Conservation (phyloP, 30 jellyfish, hydroid and myxozoan species). For the Pelagia noctiluca region DNA sequence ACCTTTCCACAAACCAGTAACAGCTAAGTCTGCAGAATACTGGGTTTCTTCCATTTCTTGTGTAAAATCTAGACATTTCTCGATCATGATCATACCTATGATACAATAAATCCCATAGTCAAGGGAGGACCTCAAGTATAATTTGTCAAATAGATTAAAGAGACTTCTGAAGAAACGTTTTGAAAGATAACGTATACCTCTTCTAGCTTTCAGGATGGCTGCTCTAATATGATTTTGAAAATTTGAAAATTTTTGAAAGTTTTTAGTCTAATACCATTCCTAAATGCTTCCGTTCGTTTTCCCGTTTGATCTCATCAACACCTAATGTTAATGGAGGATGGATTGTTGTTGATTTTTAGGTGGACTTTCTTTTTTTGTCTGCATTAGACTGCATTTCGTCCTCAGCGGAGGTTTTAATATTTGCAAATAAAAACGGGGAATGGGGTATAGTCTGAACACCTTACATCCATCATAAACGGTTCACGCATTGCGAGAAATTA, state of each 20-base stretch:
- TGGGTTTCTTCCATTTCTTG: conserved; percentile 46
- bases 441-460: no score
- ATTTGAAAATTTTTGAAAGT: no score
- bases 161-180: neutral
- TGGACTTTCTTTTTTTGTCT: no score
- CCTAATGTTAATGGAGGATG: neutral
- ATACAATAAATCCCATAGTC: conserved; percentile 55
- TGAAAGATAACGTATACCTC: conserved; percentile 1
- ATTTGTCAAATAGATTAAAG: conserved; percentile 30
- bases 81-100: conserved; percentile 44
- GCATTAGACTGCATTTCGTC: no score
- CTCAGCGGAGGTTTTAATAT: no score
- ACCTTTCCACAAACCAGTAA: neutral
- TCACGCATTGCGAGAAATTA: no score
- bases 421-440: no score
- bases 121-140: conserved; percentile 42
- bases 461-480: no score
- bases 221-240: neutral
- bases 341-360: neutral
- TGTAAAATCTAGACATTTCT: conserved; percentile 32
- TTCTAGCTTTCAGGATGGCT: neutral
- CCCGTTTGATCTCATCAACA: neutral
- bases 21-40: conserved; percentile 67
- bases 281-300: neutral
- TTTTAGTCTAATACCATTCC: neutral